Conservation (phyloP, 2,888 invertebrate genomes). For the Synanthedon tipuliformis region DNA sequence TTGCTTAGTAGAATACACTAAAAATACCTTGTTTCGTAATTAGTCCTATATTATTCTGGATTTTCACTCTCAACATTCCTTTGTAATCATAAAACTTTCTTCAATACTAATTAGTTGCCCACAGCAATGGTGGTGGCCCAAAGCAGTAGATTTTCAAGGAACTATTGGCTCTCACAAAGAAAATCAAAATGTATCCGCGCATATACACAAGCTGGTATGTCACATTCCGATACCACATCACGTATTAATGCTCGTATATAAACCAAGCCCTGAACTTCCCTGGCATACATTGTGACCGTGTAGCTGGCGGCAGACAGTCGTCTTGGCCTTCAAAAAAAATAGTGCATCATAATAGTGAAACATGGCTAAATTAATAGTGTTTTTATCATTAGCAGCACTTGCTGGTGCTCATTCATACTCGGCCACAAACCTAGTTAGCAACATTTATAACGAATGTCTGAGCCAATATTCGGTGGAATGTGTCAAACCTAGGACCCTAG, state of each 20-base stretch:
- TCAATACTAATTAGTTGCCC: constrained; percentile 1
- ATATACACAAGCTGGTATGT: constrained; percentile 38
- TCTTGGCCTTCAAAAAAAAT: constrained; percentile 40
- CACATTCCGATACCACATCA: constrained; percentile 54
- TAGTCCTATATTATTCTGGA: no score
- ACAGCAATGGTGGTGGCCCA: constrained; percentile 6
- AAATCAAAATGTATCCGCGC: constrained; percentile 48
- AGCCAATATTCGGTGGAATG: constrained; percentile 78
- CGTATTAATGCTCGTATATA: constrained; percentile 71
- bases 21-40: no score
- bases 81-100: background rate
- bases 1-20: no score
- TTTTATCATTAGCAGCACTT: constrained; percentile 41
- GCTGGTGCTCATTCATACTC: constrained; percentile 56
- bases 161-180: constrained; percentile 33
- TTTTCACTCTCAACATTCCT: background rate
- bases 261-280: constrained; percentile 60
- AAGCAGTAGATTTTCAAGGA: constrained; percentile 53
- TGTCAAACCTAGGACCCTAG: constrained; percentile 81
- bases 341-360: constrained; percentile 36
- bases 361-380: constrained; percentile 57
- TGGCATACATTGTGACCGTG: constrained; percentile 62
- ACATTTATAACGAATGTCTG: constrained; percentile 76
- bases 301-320: constrained; percentile 55
- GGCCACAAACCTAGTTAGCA: constrained; percentile 73